Conservation (phyloP, 2,113 vertebrate species). For the Sinocyclocheilus rhinocerous region DNA sequence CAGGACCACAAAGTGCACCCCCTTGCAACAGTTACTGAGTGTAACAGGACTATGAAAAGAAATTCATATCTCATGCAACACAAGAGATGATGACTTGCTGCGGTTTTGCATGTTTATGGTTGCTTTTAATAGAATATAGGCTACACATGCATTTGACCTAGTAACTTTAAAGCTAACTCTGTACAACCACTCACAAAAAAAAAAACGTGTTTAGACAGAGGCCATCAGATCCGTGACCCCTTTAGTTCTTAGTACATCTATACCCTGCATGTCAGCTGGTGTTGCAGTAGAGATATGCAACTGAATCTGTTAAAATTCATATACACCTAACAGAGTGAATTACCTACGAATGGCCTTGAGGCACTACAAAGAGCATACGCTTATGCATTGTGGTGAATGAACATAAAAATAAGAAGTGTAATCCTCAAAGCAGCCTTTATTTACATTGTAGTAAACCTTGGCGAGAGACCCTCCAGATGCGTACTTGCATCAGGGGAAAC, state of each 20-base stretch:
- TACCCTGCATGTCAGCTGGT: not conserved
- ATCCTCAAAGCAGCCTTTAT: not conserved
- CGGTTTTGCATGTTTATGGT: no score
- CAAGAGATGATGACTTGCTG: not conserved
- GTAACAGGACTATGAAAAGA: not conserved
- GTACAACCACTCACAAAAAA: not conserved
- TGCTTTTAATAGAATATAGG: not conserved
- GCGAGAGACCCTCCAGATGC: not conserved
- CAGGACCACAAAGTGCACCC: conserved; percentile 6
- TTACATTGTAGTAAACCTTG: not conserved
- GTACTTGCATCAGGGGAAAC: not conserved
- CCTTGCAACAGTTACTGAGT: not conserved
- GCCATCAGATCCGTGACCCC: conserved; percentile 1
- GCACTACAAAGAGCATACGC: no score
- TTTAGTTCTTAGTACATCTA: not conserved
- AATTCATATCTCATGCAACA: not conserved
- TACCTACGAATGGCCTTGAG: not conserved
- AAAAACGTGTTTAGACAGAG: not conserved
- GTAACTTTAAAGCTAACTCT: not conserved
- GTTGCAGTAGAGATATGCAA: not conserved
- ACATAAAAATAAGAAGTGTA: not conserved
- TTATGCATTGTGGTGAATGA: not conserved
- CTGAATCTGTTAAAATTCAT: not conserved
- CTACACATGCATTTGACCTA: not conserved
- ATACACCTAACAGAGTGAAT: not conserved